A percentile compares a stretch with the other conserved stretches of the same genome.
Conservation (phyloP, 2,797 vertebrate genomes). For the Falco peregrinus region DNA sequence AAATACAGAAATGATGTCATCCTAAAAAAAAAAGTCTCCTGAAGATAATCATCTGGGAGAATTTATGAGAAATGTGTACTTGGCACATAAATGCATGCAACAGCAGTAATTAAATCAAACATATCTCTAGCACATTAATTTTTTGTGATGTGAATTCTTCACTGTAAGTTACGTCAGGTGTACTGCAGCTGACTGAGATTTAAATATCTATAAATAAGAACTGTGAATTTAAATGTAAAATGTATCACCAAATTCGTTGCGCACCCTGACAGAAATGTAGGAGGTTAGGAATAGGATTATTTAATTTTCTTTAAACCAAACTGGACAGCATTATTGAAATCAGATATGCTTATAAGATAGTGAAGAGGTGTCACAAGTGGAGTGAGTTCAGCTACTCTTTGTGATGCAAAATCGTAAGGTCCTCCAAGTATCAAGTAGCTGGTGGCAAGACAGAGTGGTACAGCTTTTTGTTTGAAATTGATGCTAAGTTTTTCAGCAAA, state of each 20-base stretch:
- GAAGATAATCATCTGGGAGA: not conserved
- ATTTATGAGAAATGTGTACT: not conserved
- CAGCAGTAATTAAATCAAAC: slow-evolving; percentile 50
- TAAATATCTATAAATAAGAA: not conserved
- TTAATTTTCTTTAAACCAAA: not conserved
- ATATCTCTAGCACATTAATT: not conserved
- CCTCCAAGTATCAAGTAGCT: not conserved
- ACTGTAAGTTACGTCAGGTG: slow-evolving; percentile 21
- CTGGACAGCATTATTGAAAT: not conserved
- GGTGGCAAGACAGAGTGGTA: not conserved
- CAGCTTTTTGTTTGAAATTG: not conserved
- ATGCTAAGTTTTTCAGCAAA: not conserved
- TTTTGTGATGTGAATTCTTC: slow-evolving; percentile 5
- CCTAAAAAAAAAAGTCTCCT: not conserved
- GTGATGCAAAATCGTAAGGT: not conserved
- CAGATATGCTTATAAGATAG: not conserved
- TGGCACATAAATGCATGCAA: not conserved
- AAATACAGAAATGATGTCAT: not conserved
- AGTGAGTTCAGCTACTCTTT: not conserved
- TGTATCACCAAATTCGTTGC: not conserved
- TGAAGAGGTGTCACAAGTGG: not conserved
- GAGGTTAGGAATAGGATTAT: not conserved
- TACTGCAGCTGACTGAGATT: not conserved
- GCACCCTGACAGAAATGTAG: not conserved
- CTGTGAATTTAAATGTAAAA: not conserved